These are phyloP conservation scores for Gastrophryne carolinensis DNA, from an alignment of 2,797 vertebrate genomes.

Conservation along the genomic window DNA sequence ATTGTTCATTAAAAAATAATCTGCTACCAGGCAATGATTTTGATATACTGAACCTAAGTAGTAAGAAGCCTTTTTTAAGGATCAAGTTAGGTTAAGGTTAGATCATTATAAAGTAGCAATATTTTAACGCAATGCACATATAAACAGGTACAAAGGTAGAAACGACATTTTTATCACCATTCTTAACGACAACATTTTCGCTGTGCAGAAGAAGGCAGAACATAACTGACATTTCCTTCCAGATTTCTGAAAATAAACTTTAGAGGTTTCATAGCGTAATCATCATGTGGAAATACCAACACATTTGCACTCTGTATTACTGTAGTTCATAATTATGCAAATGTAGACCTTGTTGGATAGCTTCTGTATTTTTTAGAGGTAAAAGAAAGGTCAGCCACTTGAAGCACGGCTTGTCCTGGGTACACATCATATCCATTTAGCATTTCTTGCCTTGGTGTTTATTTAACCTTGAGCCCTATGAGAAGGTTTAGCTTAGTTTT, in stretches of 20 bases:
- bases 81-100: not conserved
- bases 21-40: not conserved
- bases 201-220: not conserved
- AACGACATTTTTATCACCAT: not conserved
- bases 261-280: constrained; percentile 2
- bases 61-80: not conserved
- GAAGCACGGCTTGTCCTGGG: constrained; percentile 15
- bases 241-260: not conserved
- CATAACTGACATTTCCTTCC: not conserved
- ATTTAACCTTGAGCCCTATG: constrained; percentile 31
- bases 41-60: not conserved
- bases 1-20: constrained; percentile 5
- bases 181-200: not conserved
- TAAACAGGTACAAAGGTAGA: not conserved
- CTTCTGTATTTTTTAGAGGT: constrained; percentile 25
- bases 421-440: constrained; percentile 28
- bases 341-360: constrained; percentile 23
- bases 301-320: not conserved
- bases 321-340: constrained; percentile 27
- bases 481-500: not conserved
- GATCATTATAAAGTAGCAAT: not conserved
- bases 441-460: constrained; percentile 24
- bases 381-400: constrained; percentile 38
- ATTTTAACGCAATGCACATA: not conserved
- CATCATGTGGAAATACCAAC: constrained; percentile 18